These are phyloP conservation scores for Antheraea mylitta DNA, from an alignment of 1,140 invertebrate genomes.

Conservation along the genomic window DNA sequence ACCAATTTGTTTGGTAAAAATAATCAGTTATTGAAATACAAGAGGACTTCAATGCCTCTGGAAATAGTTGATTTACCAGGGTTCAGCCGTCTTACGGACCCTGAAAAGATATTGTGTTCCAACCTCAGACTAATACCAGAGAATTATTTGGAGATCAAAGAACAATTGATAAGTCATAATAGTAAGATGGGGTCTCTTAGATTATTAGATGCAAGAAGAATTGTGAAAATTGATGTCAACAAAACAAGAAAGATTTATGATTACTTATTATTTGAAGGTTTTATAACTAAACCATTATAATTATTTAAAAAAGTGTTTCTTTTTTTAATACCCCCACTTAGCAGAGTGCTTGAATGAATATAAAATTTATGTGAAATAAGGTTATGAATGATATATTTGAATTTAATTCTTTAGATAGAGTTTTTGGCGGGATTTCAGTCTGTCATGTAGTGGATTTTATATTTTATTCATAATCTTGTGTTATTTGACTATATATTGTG, in stretches of 20 bases:
- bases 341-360: too few species aligned
- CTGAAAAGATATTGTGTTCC: constrained; percentile 89
- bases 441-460: too few species aligned
- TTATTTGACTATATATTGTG: too few species aligned
- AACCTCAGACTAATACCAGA: constrained; percentile 85
- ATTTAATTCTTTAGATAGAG: too few species aligned
- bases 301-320: constrained; percentile 4
- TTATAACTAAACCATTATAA: constrained; percentile 80
- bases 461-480: too few species aligned
- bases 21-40: constrained; percentile 32
- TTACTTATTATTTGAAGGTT: constrained; percentile 86
- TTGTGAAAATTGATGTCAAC: constrained; percentile 96
- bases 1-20: constrained; percentile 27
- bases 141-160: constrained; percentile 88
- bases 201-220: constrained; percentile 87
- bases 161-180: constrained; percentile 86
- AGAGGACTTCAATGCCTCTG: constrained; percentile 79
- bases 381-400: too few species aligned
- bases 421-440: too few species aligned
- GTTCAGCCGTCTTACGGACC: constrained; percentile 85
- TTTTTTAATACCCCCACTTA: neutral
- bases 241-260: constrained; percentile 95
- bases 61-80: constrained; percentile 88
- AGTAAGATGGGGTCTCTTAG: constrained; percentile 85
- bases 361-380: too few species aligned